A percentile compares a stretch with the other conserved stretches of the same genome.
phyloP scores from a whole-genome alignment of 2,797 vertebrate genomes.

The Helostoma temminkii region DNA sequence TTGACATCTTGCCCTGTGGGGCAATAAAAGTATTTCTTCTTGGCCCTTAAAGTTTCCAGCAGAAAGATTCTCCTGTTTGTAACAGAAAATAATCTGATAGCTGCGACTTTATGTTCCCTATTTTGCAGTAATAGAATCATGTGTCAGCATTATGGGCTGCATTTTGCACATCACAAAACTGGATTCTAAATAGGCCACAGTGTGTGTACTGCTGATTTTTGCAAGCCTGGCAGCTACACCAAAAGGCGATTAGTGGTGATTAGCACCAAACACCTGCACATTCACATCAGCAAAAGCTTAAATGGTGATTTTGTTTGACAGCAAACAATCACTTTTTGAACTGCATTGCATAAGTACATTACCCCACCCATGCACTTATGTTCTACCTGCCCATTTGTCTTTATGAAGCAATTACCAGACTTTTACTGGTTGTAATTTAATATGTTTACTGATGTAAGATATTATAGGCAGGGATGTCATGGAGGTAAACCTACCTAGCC shows the following conservation, averaged over 20 bases:
- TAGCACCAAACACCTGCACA: slow-evolving; percentile 13
- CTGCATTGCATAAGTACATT: neutral
- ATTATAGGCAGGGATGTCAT: neutral
- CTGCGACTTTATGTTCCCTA: slow-evolving; percentile 8
- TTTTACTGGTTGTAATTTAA: neutral
- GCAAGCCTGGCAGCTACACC: neutral
- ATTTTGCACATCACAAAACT: slow-evolving; percentile 8
- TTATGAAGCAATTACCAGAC: neutral
- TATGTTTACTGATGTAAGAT: slow-evolving; percentile 6
- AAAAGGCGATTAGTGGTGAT: slow-evolving; percentile 23
- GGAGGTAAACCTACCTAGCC: neutral
- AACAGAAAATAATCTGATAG: slow-evolving; percentile 12
- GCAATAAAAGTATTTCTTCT: slow-evolving; percentile 11
- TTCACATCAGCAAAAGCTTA: neutral
- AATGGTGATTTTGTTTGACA: neutral
- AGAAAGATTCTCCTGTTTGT: slow-evolving; percentile 6
- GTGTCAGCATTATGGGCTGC: slow-evolving; percentile 11
- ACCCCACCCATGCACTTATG: too few relatives aligned
- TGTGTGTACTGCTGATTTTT: slow-evolving; percentile 3
- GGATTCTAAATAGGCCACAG: neutral
- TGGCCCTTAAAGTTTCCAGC: slow-evolving; percentile 9
- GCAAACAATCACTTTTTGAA: neutral
- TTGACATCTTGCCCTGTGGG: slow-evolving; percentile 18
- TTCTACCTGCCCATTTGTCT: neutral
- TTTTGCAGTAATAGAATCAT: slow-evolving; percentile 4